Evolutionary conservation across 2,797 vertebrate genomes (phyloP), one percentile per base, ranked within the genome.

Genomic region (Linurgus olivaceus): DNA sequence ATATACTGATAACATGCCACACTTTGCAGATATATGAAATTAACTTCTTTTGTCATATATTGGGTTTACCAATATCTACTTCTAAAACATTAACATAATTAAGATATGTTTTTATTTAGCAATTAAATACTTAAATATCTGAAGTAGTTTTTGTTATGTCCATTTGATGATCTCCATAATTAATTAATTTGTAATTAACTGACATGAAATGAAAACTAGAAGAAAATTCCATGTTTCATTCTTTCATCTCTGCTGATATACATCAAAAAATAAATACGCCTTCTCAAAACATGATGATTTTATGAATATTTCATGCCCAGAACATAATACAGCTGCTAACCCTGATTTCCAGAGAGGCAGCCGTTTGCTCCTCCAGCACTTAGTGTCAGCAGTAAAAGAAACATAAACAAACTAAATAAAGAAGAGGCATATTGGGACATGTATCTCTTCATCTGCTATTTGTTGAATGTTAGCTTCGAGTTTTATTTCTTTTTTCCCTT

Each of bases 271-370:
- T 80, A 96, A 93, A 90, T 88, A 96, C 25, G 58, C n/a, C 52
- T 63, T 51, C 86, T 78, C 55, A 82, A 86, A 76, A 58, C 3
- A 13, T 13, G 71, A 90, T 66, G 71, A 50, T 67, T 96, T 89
- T 72, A 96, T 88, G 62, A 94, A 88, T 95, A 95, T 95, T 96
- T 96, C 55, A 93, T 80, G 24, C 58, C 90, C 61, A 65, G 70
- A 80, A 88, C 59, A 80, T 50, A 79, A 25, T 78, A 87, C 24
- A 78, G 66, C 50, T 13, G 4, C 87, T 83, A 85, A 88, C 62
- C 81, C 77, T 95, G 74, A 95, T 89, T 95, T 95, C 78, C 71
- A 92, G 74, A 93, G 74, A 95, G 78, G 40, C 28, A 93, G 67
- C 2, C 16, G 0, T 79, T 94, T 95, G 95, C 42, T 91, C 67